phyloP scores from a whole-genome alignment of 2,797 vertebrate genomes.

The Peromyscus nudipes region DNA sequence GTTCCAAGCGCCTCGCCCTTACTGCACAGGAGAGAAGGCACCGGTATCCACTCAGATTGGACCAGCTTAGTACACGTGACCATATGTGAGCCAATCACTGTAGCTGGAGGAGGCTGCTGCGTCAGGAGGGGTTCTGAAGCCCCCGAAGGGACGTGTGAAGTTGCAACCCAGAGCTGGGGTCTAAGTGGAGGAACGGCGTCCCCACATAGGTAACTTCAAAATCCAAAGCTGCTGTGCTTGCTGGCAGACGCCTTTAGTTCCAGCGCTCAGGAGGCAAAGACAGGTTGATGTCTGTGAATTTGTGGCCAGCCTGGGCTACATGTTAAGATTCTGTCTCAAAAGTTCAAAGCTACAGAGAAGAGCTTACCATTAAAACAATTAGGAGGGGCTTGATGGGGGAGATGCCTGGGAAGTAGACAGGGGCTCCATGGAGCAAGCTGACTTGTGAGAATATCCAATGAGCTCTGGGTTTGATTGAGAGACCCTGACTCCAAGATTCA shows the following conservation, averaged over 20 bases:
- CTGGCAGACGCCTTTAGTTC: neutral
- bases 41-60: neutral
- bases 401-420: neutral
- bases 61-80: neutral
- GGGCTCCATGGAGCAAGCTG: neutral
- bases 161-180: neutral
- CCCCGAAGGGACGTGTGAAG: neutral
- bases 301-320: too few species aligned
- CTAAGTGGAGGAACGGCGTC: neutral
- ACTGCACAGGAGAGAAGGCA: neutral
- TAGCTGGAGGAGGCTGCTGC: neutral
- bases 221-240: neutral
- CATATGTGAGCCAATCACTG: neutral
- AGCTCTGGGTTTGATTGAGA: neutral
- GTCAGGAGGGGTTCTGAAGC: neutral
- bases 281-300: neutral
- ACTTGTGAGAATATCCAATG: neutral
- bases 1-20: neutral
- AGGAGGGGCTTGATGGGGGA: neutral
- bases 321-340: neutral
- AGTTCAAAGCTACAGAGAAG: neutral
- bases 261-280: neutral
- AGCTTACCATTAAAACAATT: neutral
- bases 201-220: neutral
- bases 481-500: neutral